Evolutionary conservation across 2,888 invertebrate species (phyloP), one percentile per base, ranked within the genome.

Genomic region (Rhingia campestris): DNA sequence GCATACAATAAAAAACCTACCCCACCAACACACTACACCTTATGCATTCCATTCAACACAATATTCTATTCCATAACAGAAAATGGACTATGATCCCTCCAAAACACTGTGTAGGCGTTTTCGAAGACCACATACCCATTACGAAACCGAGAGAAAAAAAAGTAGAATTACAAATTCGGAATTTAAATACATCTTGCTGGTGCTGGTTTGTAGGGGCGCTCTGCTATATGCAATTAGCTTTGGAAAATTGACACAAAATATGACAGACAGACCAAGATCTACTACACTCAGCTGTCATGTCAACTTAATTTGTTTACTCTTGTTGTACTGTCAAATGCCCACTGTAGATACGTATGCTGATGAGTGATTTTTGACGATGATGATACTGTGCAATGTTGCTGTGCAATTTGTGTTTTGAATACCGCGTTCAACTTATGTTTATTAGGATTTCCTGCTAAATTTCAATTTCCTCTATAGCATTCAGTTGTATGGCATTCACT

Each of bases 361-460:
- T 76, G 39, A 51, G 51, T 22, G 7, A 22, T 22, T 22, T 22
- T 22, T 22, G 22, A 56, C 32, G 49, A 45, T 47, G 61, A 39
- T 43, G 39, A 59, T 81, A 41, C 64, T 77, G 67, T 82, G 81
- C 77, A 77, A 77, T 77, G 54, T 81, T 81, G 76, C 47, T 73
- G 67, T 77, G 73, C 63, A 79, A 79, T 82, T 77, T 82, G 73
- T 66, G 33, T 14, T 81, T 77, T 82, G 76, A 56, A 49, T 49
- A 53, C 58, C 49, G 61, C 59, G 22, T 2, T 22, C 22, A 67
- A 74, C 82, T 82, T 79, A 69, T 79, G 77, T 82, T 79, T 82
- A 82, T 82, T 79, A 82, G 82, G 82, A 82, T 82, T 82, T 82
- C 82, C 82, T 82, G 82, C 82, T 82, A 79, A 82, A 79, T 82